A percentile compares a stretch with the other conserved stretches of the same genome.
phyloP scores from a whole-genome alignment of 2,797 vertebrate genomes.

The Bufotes viridis region DNA sequence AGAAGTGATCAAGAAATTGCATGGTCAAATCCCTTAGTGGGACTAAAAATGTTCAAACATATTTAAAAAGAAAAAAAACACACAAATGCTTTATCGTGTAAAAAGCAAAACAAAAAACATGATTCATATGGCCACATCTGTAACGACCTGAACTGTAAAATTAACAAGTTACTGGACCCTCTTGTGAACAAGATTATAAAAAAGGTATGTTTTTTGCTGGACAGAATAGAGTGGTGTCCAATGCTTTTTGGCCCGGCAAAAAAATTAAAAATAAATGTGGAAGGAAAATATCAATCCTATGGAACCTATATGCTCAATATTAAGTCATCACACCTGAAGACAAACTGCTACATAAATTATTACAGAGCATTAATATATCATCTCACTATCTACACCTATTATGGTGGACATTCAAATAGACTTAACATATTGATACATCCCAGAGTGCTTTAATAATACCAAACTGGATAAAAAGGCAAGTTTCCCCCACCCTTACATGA shows the following conservation, averaged over 20 bases:
- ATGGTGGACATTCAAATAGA: constrained; percentile 13
- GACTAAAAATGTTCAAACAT: too few relatives aligned
- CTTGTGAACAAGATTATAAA: not conserved
- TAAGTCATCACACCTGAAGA: constrained; percentile 25
- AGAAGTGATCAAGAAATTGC: too few relatives aligned
- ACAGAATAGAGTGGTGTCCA: not conserved
- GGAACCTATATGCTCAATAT: not conserved
- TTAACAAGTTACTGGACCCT: too few relatives aligned
- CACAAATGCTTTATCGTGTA: too few relatives aligned
- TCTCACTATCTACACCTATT: constrained; percentile 29
- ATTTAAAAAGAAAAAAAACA: too few relatives aligned
- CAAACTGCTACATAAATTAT: constrained; percentile 16
- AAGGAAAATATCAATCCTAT: not conserved
- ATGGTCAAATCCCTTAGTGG: too few relatives aligned
- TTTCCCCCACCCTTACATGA: not conserved
- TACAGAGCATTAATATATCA: not conserved
- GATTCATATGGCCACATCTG: too few relatives aligned
- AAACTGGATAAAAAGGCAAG: constrained; percentile 3
- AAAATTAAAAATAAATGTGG: not conserved
- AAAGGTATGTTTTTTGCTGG: not conserved
- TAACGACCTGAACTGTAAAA: too few relatives aligned
- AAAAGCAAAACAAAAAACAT: too few relatives aligned
- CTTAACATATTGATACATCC: constrained; percentile 42
- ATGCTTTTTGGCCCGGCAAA: too few relatives aligned
- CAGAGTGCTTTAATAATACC: constrained; percentile 9